These are phyloP conservation scores for Lucilia cuprina DNA, from an alignment of 1,140 invertebrate genomes.

Conservation along the genomic window DNA sequence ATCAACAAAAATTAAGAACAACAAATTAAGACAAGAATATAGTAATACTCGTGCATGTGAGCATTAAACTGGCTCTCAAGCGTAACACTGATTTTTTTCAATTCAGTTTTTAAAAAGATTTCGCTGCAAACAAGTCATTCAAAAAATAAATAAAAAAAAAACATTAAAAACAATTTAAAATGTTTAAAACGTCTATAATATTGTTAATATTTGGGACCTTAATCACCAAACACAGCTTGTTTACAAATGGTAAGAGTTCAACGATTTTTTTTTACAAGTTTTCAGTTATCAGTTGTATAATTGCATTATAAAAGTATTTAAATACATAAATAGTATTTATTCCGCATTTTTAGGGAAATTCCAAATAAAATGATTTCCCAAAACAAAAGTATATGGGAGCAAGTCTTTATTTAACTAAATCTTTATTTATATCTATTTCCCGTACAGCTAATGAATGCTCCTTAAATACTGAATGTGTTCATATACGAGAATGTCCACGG, in stretches of 20 bases:
- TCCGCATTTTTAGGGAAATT: too few relatives aligned
- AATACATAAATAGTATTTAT: too few relatives aligned
- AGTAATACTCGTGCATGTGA: background rate
- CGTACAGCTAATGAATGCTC: background rate
- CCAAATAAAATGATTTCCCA: too few relatives aligned
- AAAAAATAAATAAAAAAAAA: background rate
- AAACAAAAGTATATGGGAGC: too few relatives aligned
- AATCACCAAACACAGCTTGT: background rate
- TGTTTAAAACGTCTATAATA: background rate
- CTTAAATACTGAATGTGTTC: conserved; percentile 7
- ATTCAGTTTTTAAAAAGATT: background rate
- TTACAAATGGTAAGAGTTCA: background rate
- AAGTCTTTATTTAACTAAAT: background rate
- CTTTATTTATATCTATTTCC: background rate
- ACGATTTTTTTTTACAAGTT: too few relatives aligned
- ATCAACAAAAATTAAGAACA: background rate
- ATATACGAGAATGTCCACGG: background rate
- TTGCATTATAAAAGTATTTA: too few relatives aligned
- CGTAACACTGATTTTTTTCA: background rate
- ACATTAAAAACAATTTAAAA: background rate
- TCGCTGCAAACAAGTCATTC: background rate
- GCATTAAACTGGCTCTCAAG: background rate
- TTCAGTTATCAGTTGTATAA: too few relatives aligned
- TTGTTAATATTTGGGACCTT: background rate
- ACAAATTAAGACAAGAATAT: background rate